phyloP scores from a whole-genome alignment of 2,888 invertebrate genomes.

The Phrixothrix hirtus region DNA sequence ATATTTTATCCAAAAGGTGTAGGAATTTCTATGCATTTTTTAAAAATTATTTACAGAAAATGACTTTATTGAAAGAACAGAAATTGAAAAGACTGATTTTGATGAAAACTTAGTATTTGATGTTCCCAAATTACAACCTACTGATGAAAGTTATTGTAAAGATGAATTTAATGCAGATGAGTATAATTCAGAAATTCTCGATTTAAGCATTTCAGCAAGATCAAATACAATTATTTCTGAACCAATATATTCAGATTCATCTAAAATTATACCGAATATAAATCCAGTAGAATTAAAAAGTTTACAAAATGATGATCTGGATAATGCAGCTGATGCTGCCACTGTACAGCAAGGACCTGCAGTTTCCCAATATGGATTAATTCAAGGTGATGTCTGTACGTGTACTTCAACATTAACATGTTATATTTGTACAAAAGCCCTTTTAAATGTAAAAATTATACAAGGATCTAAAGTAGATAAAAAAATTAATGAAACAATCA shows the following conservation, averaged over 20 bases:
- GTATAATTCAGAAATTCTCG: constrained; percentile 17
- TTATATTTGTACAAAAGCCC: neutral
- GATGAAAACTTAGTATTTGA: constrained; percentile 1
- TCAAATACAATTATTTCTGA: constrained; percentile 15
- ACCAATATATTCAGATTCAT: constrained; percentile 37
- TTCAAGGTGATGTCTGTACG: neutral
- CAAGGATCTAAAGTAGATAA: constrained; percentile 9
- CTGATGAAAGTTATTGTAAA: constrained; percentile 1
- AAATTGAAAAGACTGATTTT: no score
- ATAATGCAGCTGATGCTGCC: no score
- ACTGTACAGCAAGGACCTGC: no score
- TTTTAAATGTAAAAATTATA: neutral
- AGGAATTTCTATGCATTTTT: no score
- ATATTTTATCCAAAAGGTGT: no score
- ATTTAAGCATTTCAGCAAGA: constrained; percentile 17
- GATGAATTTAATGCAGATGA: constrained; percentile 7
- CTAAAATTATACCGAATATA: constrained; percentile 33
- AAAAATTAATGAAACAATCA: constrained; percentile 16
- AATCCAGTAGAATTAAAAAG: constrained; percentile 33
- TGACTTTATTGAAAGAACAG: no score
- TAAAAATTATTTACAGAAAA: no score
- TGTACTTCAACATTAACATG: neutral
- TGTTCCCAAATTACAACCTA: constrained; percentile 2
- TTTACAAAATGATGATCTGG: constrained; percentile 21
- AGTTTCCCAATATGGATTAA: no score